These are phyloP conservation scores for Drosophila niveifrons DNA, from an alignment of 2,888 invertebrate genomes.

Conservation along the genomic window DNA sequence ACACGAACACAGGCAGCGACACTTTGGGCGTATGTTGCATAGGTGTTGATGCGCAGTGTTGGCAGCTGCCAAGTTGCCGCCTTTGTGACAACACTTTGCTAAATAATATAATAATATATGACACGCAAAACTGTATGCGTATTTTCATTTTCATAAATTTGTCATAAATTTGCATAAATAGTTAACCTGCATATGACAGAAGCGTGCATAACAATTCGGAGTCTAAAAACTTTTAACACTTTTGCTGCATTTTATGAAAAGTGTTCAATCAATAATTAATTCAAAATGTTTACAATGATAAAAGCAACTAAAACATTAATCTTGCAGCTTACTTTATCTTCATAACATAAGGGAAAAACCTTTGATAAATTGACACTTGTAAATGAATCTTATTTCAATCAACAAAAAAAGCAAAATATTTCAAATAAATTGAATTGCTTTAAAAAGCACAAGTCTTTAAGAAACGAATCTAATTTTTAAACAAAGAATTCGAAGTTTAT, in stretches of 20 bases:
- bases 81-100: constrained; percentile 69
- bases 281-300: neutral
- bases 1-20: constrained; percentile 9
- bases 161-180: constrained; percentile 68
- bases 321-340: neutral
- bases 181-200: constrained; percentile 29
- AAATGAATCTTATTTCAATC: too few relatives aligned
- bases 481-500: constrained; percentile 2
- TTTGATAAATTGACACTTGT: too few relatives aligned
- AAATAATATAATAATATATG: constrained; percentile 41
- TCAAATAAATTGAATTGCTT: neutral
- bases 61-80: constrained; percentile 74
- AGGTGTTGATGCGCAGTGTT: constrained; percentile 77
- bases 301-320: neutral
- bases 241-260: neutral
- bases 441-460: neutral
- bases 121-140: constrained; percentile 2
- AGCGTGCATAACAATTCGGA: neutral
- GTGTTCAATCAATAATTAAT: neutral
- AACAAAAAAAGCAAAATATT: too few relatives aligned
- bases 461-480: constrained; percentile 2
- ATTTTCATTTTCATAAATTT: constrained; percentile 73
- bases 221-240: neutral
- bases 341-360: too few relatives aligned
- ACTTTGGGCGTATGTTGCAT: constrained; percentile 17